Conservation (phyloP, 30 jellyfish, hydroid and myxozoan species). For the Chrysaora quinquecirrha region DNA sequence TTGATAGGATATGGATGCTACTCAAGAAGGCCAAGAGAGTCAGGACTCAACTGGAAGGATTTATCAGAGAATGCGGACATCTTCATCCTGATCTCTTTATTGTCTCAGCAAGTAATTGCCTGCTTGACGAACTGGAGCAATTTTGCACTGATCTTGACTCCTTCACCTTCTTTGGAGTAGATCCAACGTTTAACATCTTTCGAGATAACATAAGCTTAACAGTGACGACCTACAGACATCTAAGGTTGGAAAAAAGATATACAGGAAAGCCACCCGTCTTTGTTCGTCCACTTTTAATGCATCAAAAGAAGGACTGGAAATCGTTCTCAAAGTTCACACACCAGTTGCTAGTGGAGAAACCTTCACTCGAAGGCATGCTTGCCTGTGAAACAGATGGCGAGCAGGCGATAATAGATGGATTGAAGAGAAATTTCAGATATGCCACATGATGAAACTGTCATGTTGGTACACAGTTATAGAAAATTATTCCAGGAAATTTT, state of each 20-base stretch:
- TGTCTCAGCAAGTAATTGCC: constrained; percentile 2
- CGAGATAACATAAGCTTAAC: background rate
- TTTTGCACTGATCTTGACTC: constrained; percentile 8
- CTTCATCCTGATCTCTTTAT: background rate
- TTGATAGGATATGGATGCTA: no score
- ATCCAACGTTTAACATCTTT: constrained; percentile 12
- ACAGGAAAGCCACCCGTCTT: constrained; percentile 6
- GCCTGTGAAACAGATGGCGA: constrained; percentile 14
- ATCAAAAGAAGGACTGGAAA: background rate
- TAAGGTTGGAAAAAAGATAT: background rate
- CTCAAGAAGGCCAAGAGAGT: background rate
- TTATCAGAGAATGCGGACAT: no score
- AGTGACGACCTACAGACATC: background rate
- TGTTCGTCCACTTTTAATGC: background rate
- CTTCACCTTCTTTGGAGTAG: constrained; percentile 11
- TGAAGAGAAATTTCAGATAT: constrained; percentile 10
- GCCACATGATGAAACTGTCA: no score
- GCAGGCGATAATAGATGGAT: background rate
- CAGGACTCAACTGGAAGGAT: background rate
- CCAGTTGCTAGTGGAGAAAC: background rate
- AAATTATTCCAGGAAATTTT: no score
- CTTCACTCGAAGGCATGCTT: constrained; percentile 4
- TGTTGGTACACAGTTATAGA: no score
- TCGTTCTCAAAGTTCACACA: background rate
- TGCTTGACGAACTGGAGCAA: no score